Evolutionary conservation across 2,113 vertebrate genomes (phyloP), one percentile per base, ranked within the genome.

Genomic region (Poecilia latipinna): DNA sequence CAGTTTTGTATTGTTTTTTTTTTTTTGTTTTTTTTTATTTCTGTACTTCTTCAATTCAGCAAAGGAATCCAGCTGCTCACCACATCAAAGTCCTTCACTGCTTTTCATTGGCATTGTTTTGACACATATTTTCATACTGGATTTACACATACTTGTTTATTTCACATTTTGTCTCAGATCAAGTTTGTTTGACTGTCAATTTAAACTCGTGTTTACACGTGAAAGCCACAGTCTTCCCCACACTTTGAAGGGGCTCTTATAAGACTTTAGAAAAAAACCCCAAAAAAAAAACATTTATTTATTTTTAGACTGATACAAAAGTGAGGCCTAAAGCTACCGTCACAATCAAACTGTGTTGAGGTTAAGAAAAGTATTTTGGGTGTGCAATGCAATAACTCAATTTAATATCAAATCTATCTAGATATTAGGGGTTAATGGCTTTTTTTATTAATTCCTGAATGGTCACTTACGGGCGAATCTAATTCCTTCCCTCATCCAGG

Each of bases 81-180:
- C 51, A 57, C 51, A 57, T 57, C 24, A 24, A 10, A 57, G 51
- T 57, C 8, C 51, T n/a, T 57, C 51, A 57, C 17, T 57, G 51
- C n/a, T 57, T 57, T 57, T 57, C 51, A 24, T 57, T 57, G 51
- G 51, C 51, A 57, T 57, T 57, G 51, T 57, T 57, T 57, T 57
- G 51, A 57, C 51, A 57, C 51, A 57, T 57, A 57, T 57, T 57
- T 57, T 57, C 51, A n/a, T 57, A 57, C 51, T 57, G 51, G 51
- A 57, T 57, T 57, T 57, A 57, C 51, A 57, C 51, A 57, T 57
- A n/a, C 7, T 57, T 57, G 51, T 57, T 57, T 57, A n/a, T 57
- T 57, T 57, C 51, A 57, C 19, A 57, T 57, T 57, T 57, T 57
- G 51, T 57, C 51, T 57, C 24, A 57, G 51, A 57, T 57, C 51